phyloP scores from a whole-genome alignment of 2,888 invertebrate genomes.

The Archips crataeganus region DNA sequence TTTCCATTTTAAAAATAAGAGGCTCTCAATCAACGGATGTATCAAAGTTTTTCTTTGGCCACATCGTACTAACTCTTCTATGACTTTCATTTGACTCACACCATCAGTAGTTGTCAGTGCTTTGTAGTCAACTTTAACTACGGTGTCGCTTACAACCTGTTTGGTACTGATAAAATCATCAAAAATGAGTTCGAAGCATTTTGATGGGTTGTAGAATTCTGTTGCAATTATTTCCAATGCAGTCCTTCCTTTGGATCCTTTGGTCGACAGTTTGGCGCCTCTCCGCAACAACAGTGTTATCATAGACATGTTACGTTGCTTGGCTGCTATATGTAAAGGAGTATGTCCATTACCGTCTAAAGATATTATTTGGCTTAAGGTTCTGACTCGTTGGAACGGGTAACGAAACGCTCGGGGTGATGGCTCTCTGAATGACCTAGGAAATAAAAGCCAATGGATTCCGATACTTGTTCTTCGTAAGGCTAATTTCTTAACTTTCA shows the following conservation, averaged over 20 bases:
- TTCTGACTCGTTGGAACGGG: not conserved
- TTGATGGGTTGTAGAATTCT: slow-evolving; percentile 5
- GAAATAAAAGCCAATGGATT: too few species aligned
- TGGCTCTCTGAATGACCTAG: too few species aligned
- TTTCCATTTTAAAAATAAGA: slow-evolving; percentile 18
- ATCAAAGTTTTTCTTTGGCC: slow-evolving; percentile 14
- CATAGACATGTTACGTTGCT: not conserved
- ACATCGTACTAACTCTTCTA: slow-evolving; percentile 26
- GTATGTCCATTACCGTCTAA: not conserved
- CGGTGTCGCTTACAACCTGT: not conserved
- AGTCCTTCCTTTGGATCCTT: not conserved
- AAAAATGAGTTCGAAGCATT: slow-evolving; percentile 20
- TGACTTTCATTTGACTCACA: slow-evolving; percentile 17
- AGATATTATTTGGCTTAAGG: not conserved
- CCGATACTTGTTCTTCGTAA: too few species aligned
- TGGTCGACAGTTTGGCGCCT: slow-evolving; percentile 2
- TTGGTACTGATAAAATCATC: not conserved
- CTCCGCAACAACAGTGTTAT: not conserved
- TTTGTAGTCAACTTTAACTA: slow-evolving; percentile 8
- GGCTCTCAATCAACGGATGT: slow-evolving; percentile 25
- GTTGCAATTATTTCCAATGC: slow-evolving; percentile 17
- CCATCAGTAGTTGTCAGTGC: not conserved
- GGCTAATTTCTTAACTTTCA: too few species aligned
- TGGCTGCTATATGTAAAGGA: slow-evolving; percentile 4
- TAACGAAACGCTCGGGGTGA: not conserved